Evolutionary conservation across 2,888 invertebrate species (phyloP).

Genomic region (Leuctra nigra): DNA sequence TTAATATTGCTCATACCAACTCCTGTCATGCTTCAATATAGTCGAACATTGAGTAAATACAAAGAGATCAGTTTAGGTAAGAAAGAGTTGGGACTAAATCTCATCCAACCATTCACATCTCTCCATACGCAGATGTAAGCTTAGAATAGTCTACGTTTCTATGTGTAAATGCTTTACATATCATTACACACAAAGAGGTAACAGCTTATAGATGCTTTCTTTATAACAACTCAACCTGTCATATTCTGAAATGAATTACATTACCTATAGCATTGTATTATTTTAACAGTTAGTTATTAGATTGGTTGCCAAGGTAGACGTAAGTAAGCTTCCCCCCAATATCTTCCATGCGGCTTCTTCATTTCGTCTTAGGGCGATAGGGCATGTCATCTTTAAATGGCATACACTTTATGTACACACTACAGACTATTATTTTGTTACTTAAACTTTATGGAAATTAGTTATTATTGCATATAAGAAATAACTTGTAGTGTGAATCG

Average conservation of each 20-base stretch:
- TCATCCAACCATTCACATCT: too few species aligned
- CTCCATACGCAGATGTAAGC: too few species aligned
- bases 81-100: too few species aligned
- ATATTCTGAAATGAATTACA: constrained; percentile 3
- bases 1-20: too few species aligned
- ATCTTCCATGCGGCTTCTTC: neutral
- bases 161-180: neutral
- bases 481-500: neutral
- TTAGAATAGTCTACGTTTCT: too few species aligned
- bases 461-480: neutral
- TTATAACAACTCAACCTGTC: neutral
- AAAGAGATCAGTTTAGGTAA: too few species aligned
- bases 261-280: constrained; percentile 7
- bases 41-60: too few species aligned
- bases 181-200: neutral
- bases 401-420: neutral
- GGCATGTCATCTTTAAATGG: neutral
- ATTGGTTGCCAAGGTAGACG: neutral
- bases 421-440: constrained; percentile 2
- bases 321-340: neutral
- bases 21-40: too few species aligned
- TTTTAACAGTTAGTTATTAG: neutral
- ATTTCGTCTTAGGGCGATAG: neutral
- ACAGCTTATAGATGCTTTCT: neutral
- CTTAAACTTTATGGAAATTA: constrained; percentile 3